phyloP scores from a whole-genome alignment of 2,888 invertebrate genomes.

The Andricus curvator region DNA sequence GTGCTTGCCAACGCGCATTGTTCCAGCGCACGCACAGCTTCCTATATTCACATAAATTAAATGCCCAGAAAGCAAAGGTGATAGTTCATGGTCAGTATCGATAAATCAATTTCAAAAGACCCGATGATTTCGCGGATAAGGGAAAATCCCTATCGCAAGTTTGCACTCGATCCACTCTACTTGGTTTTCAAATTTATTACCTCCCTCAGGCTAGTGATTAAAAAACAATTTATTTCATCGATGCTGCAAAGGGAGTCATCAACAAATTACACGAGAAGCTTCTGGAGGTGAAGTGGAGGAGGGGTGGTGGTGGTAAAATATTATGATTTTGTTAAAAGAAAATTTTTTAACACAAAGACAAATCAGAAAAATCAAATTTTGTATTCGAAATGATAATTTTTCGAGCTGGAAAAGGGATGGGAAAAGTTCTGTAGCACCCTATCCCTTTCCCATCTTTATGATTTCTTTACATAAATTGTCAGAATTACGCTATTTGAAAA shows the following conservation, averaged over 20 bases:
- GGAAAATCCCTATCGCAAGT: not conserved
- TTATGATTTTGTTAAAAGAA: too few relatives aligned
- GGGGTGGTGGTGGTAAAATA: too few relatives aligned
- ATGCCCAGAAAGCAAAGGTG: slow-evolving; percentile 19
- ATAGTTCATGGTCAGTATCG: slow-evolving; percentile 21
- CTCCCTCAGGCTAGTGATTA: not conserved
- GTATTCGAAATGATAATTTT: too few relatives aligned
- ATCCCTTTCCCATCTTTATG: too few relatives aligned
- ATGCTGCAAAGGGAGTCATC: not conserved
- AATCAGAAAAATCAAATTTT: too few relatives aligned
- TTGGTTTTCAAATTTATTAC: not conserved
- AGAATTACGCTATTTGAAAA: too few relatives aligned
- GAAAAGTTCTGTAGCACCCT: too few relatives aligned
- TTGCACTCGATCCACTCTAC: not conserved
- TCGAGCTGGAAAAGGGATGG: too few relatives aligned
- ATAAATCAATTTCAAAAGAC: slow-evolving; percentile 30
- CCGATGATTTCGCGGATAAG: not conserved
- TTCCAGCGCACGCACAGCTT: slow-evolving; percentile 13
- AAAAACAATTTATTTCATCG: not conserved
- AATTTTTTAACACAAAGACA: too few relatives aligned
- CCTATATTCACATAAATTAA: slow-evolving; percentile 24
- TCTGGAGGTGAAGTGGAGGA: too few relatives aligned
- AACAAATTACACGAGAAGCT: too few relatives aligned
- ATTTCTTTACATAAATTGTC: too few relatives aligned
- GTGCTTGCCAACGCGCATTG: slow-evolving; percentile 26